These are phyloP conservation scores for Scaptomyza graminum DNA, from an alignment of 1,140 invertebrate species.

Conservation along the genomic window DNA sequence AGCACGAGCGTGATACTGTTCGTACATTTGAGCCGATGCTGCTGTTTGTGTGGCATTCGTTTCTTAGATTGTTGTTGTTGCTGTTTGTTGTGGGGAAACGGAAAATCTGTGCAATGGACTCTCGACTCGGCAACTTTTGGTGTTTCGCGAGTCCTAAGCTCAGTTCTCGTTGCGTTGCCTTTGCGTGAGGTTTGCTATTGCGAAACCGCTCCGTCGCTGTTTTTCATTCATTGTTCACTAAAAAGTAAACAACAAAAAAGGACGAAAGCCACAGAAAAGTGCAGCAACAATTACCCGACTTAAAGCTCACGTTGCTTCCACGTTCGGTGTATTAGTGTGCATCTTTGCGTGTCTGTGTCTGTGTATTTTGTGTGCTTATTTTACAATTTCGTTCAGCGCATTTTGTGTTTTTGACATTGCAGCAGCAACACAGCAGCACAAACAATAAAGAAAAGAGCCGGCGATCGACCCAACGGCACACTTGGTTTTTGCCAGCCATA, in stretches of 20 bases:
- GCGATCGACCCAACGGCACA: constrained; percentile 51
- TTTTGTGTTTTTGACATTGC: constrained; percentile 59
- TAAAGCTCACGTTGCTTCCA: constrained; percentile 23
- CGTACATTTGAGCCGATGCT: constrained; percentile 1
- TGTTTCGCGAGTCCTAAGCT: constrained; percentile 35
- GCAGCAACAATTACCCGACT: constrained; percentile 43
- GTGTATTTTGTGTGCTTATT: constrained; percentile 14
- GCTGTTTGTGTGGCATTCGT: constrained; percentile 4
- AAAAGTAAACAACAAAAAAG: constrained; percentile 20
- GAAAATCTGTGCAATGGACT: constrained; percentile 54
- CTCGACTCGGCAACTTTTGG: constrained; percentile 27
- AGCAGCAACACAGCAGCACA: background rate
- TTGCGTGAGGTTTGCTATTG: constrained; percentile 64
- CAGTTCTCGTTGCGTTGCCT: constrained; percentile 75
- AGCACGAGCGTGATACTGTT: background rate
- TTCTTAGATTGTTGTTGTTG: background rate
- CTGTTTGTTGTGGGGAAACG: constrained; percentile 13
- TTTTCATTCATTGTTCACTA: constrained; percentile 12
- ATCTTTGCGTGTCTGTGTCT: constrained; percentile 20
- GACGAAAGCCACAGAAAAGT: constrained; percentile 28
- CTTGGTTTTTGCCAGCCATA: constrained; percentile 35
- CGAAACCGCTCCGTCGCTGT: constrained; percentile 23
- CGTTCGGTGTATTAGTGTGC: constrained; percentile 7
- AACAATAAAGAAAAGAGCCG: constrained; percentile 20
- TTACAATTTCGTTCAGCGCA: constrained; percentile 32